Evolutionary conservation across 2,797 vertebrate species (phyloP).

Genomic region (Chelonia mydas): DNA sequence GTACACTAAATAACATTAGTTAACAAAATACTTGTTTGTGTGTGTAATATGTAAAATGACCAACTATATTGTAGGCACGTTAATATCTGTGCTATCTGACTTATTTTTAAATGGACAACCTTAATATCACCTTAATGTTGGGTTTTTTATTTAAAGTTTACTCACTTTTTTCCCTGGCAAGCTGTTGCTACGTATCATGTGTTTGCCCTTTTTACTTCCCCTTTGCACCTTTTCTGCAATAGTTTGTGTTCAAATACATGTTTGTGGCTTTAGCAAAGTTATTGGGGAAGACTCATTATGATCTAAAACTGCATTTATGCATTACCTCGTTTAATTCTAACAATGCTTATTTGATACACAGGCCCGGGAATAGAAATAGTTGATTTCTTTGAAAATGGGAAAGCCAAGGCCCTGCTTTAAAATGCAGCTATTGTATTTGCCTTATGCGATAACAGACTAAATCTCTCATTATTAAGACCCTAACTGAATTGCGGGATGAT

Average conservation of each 20-base stretch:
- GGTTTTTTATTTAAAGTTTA: accelerated
- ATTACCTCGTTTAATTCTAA: neutral
- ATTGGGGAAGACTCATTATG: neutral
- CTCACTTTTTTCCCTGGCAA: neutral
- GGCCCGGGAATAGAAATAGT: neutral
- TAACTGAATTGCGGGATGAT: too few species aligned
- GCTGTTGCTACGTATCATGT: too few species aligned
- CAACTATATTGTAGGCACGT: too few species aligned
- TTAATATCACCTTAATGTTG: neutral
- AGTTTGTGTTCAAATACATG: neutral
- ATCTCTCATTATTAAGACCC: too few species aligned
- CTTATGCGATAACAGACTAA: too few species aligned
- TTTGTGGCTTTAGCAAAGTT: neutral
- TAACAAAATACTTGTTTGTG: too few species aligned
- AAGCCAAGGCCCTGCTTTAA: neutral
- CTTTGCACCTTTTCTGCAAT: neutral
- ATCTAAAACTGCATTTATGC: neutral
- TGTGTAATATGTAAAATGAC: too few species aligned
- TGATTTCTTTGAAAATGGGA: neutral
- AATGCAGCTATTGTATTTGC: neutral
- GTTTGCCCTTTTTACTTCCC: neutral
- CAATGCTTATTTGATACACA: neutral
- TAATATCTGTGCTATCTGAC: too few species aligned
- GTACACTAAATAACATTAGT: too few species aligned
- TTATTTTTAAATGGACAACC: too few species aligned